Evolutionary conservation across 2,113 vertebrate species (phyloP).

Genomic region (Coptodon bakossiorum): DNA sequence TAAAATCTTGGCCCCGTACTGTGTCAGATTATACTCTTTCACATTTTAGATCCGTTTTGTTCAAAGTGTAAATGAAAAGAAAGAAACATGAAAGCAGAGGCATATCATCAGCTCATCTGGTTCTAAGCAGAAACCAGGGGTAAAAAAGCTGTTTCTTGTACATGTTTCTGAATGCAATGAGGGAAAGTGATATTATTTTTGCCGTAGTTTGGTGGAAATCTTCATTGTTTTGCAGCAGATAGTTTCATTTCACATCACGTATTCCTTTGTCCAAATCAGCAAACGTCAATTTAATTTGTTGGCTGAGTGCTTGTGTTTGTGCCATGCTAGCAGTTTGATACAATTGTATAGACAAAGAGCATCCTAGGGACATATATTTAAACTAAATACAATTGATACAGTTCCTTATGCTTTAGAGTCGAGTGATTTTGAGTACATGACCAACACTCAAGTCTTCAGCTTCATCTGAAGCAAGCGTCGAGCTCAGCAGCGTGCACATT

Average conservation of each 20-base stretch:
- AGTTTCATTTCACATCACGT: neutral
- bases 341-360: neutral
- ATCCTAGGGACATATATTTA: neutral
- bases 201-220: neutral
- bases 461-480: neutral
- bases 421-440: neutral
- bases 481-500: neutral
- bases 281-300: neutral
- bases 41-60: neutral
- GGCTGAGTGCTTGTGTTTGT: fast-evolving
- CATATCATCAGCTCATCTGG: neutral
- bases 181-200: neutral
- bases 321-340: neutral
- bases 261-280: neutral
- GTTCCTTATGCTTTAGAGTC: neutral
- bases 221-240: neutral
- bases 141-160: neutral
- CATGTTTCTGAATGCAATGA: neutral
- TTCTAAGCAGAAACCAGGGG: neutral
- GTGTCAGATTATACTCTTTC: neutral
- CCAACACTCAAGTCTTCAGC: neutral
- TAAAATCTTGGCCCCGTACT: neutral
- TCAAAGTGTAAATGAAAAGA: neutral
- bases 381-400: neutral
- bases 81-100: neutral